Evolutionary conservation across 2,113 vertebrate genomes (phyloP).

Genomic region (Cololabis saira): DNA sequence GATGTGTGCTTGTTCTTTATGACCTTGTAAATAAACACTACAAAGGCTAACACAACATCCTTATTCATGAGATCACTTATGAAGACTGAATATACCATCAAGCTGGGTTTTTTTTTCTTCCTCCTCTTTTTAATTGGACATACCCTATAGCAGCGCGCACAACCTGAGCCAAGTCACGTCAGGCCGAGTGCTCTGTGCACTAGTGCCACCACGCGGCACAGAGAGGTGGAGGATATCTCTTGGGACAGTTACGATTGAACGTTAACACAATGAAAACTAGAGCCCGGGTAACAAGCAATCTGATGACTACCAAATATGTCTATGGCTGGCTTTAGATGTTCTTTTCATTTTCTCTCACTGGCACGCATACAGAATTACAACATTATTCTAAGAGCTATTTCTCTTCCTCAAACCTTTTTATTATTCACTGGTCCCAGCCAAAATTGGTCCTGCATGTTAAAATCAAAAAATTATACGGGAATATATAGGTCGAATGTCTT

Average conservation of each 20-base stretch:
- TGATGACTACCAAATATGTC: slow-evolving; percentile 40
- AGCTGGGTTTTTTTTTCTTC: not conserved
- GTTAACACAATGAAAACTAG: slow-evolving; percentile 49
- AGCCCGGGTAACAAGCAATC: slow-evolving; percentile 32
- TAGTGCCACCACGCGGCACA: slow-evolving; percentile 76
- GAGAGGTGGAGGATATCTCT: slow-evolving; percentile 12
- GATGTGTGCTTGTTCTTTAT: too few relatives aligned
- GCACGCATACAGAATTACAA: not conserved
- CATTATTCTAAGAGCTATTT: slow-evolving; percentile 2
- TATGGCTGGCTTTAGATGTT: slow-evolving; percentile 9
- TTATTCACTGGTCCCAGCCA: slow-evolving; percentile 25
- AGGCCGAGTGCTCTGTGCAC: slow-evolving; percentile 60
- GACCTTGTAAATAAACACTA: too few relatives aligned
- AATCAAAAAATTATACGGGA: not conserved
- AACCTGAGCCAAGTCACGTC: slow-evolving; percentile 9
- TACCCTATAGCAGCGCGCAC: slow-evolving; percentile 32
- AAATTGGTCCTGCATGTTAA: slow-evolving; percentile 3
- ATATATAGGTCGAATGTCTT: slow-evolving; percentile 10
- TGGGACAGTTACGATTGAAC: slow-evolving; percentile 57
- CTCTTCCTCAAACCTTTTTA: slow-evolving; percentile 23
- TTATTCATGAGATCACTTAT: too few relatives aligned
- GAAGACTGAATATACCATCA: too few relatives aligned
- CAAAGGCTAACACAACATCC: too few relatives aligned
- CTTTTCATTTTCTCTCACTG: not conserved
- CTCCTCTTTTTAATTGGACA: slow-evolving; percentile 19